A percentile compares a stretch with the other conserved stretches of the same genome.
Evolutionary conservation across 2,113 vertebrate genomes (phyloP).

Genomic region (Empidonax traillii): DNA sequence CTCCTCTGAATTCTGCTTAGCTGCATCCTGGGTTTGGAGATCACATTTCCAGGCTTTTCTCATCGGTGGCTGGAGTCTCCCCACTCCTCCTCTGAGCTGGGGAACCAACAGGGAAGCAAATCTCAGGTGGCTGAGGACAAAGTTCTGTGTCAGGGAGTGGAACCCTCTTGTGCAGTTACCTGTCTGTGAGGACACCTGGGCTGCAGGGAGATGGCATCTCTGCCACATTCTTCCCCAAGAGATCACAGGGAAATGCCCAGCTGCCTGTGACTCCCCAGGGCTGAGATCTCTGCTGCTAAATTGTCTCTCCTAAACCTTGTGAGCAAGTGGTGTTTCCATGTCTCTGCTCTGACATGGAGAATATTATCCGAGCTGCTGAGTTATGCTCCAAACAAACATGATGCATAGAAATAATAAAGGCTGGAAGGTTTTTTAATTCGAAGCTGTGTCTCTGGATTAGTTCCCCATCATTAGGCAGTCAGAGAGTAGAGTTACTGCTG

Average conservation of each 20-base stretch:
- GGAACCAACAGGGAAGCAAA: background rate
- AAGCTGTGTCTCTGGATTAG: slow-evolving; percentile 13
- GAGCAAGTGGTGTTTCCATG: background rate
- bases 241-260: background rate
- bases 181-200: background rate
- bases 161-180: background rate
- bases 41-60: background rate
- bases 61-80: background rate
- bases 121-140: background rate
- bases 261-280: background rate
- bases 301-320: background rate
- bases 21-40: background rate
- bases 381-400: background rate
- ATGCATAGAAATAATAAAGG: slow-evolving; percentile 1
- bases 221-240: background rate
- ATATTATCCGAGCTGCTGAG: background rate
- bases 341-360: background rate
- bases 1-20: background rate
- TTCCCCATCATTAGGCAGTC: background rate
- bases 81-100: fast-evolving
- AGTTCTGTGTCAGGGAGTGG: background rate
- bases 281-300: background rate
- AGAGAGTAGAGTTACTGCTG: background rate
- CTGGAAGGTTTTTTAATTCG: background rate
- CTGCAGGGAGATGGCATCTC: background rate